phyloP scores from a whole-genome alignment of 2,888 invertebrate genomes.

The Troides aeacus region DNA sequence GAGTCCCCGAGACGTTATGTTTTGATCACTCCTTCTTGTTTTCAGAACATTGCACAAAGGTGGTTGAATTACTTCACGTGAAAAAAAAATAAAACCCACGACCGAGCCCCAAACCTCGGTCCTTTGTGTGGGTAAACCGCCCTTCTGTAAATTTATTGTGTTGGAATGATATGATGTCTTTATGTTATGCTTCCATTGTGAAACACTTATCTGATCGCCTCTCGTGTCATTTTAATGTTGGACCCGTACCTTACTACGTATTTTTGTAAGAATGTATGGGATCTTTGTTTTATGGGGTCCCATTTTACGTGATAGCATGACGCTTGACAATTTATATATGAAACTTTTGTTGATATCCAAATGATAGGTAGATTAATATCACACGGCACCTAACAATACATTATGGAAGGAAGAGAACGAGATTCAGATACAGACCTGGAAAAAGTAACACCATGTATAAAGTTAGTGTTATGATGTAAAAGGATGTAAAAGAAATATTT shows the following conservation, averaged over 20 bases:
- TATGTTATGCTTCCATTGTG: slow-evolving; percentile 71
- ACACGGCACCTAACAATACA: no score
- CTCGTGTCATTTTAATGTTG: slow-evolving; percentile 64
- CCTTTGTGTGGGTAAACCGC: slow-evolving; percentile 73
- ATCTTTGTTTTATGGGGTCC: slow-evolving; percentile 29
- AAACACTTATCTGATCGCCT: slow-evolving; percentile 75
- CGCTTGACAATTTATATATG: no score
- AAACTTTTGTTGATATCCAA: no score
- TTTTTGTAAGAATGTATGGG: slow-evolving; percentile 33
- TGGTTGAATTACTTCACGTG: slow-evolving; percentile 52
- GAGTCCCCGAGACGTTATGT: slow-evolving; percentile 41
- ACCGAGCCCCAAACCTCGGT: slow-evolving; percentile 60
- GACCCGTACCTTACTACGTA: slow-evolving; percentile 38
- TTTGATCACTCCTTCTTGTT: slow-evolving; percentile 77
- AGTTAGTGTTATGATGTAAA: no score
- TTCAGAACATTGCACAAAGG: slow-evolving; percentile 64
- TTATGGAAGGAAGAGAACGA: no score
- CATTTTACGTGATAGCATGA: slow-evolving; percentile 15
- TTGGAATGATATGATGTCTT: slow-evolving; percentile 78
- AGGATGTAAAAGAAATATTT: no score
- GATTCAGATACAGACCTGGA: no score
- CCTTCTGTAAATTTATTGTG: slow-evolving; percentile 75
- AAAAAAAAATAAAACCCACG: slow-evolving; percentile 53
- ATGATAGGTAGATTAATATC: no score
- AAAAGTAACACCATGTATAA: no score